Conservation (phyloP, 1,140 invertebrate species). For the Arion vulgaris region DNA sequence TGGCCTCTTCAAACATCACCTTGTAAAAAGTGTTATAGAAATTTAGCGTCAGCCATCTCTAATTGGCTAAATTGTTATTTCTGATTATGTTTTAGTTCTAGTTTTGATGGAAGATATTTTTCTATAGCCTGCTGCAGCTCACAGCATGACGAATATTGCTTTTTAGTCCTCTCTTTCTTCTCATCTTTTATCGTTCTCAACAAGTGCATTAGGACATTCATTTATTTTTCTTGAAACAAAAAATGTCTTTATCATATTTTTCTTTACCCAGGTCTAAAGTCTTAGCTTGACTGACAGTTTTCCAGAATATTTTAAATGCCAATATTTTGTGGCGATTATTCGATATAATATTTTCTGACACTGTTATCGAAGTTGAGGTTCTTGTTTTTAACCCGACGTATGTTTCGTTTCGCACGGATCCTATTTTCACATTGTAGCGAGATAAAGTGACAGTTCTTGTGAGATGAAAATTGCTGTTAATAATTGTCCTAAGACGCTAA, state of each 20-base stretch:
- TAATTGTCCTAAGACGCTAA: background rate
- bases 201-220: background rate
- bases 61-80: constrained; percentile 3
- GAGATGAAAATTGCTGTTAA: background rate
- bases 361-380: background rate
- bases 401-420: background rate
- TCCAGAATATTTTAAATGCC: too few relatives aligned
- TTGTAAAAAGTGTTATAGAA: background rate
- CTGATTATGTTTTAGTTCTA: background rate
- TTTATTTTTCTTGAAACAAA: background rate
- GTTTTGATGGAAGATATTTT: background rate
- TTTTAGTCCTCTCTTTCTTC: background rate
- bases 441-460: background rate
- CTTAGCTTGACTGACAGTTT: too few relatives aligned
- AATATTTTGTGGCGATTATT: background rate
- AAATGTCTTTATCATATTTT: background rate
- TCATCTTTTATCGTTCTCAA: background rate
- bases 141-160: background rate
- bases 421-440: background rate
- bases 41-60: background rate
- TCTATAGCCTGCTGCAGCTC: background rate
- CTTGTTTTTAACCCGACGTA: background rate
- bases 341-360: background rate
- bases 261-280: background rate
- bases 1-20: constrained; percentile 2